Evolutionary conservation across 1,140 invertebrate species (phyloP).

Genomic region (Uloborus diversus): DNA sequence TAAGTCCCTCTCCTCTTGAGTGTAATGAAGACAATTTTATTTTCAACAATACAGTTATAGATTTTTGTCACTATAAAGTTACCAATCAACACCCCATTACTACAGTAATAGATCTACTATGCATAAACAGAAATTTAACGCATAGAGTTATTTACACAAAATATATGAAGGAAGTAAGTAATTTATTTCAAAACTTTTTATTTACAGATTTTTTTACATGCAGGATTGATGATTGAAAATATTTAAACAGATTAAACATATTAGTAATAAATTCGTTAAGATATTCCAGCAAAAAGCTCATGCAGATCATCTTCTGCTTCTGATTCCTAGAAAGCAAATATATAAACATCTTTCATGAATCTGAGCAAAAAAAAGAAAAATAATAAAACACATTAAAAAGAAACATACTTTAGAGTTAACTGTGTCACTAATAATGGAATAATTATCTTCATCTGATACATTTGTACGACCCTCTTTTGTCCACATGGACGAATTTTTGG

Average conservation of each 20-base stretch:
- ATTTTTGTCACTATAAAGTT: too few relatives aligned
- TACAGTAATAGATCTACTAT: too few relatives aligned
- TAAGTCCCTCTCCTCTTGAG: too few relatives aligned
- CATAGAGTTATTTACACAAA: too few relatives aligned
- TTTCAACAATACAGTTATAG: too few relatives aligned
- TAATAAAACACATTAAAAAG: not conserved
- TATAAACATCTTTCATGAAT: not conserved
- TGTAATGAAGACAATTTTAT: too few relatives aligned
- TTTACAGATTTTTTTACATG: not conserved
- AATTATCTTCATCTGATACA: not conserved
- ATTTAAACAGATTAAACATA: not conserved
- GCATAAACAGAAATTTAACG: not conserved
- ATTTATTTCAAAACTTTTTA: constrained; percentile 6
- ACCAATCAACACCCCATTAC: too few relatives aligned
- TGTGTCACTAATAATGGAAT: not conserved
- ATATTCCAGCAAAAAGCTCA: constrained; percentile 25
- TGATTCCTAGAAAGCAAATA: constrained; percentile 1
- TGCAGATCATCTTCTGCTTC: constrained; percentile 2
- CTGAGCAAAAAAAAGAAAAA: not conserved
- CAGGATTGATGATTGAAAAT: not conserved
- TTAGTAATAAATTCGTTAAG: not conserved
- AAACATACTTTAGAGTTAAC: not conserved
- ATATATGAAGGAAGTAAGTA: not conserved
- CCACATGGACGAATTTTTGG: constrained; percentile 4
- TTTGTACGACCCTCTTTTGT: constrained; percentile 21